phyloP scores from a whole-genome alignment of 2,888 invertebrate species.

The Ophion ventricosus region DNA sequence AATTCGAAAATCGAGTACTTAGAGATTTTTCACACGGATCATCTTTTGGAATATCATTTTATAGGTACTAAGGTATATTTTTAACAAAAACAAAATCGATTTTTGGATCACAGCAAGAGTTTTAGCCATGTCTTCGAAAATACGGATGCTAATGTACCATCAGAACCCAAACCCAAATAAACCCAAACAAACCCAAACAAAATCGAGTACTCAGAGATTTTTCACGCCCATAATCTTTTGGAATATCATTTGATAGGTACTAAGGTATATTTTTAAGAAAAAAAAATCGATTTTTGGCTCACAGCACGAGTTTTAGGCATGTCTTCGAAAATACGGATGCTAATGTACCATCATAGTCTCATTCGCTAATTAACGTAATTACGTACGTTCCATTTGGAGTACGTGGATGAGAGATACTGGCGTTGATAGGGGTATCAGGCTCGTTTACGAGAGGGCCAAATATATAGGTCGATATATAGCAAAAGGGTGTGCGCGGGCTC shows the following conservation, averaged over 20 bases:
- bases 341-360: conserved; percentile 23
- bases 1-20: too few species aligned
- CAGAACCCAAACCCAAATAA: too few species aligned
- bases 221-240: too few species aligned
- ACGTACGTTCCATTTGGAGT: conserved; percentile 56
- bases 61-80: too few species aligned
- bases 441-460: conserved; percentile 30
- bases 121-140: conserved; percentile 20
- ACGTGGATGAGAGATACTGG: conserved; percentile 30
- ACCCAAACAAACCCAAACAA: too few species aligned
- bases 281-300: too few species aligned
- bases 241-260: too few species aligned
- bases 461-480: conserved; percentile 37
- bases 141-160: conserved; percentile 30
- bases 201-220: too few species aligned
- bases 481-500: conserved; percentile 47
- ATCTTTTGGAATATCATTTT: too few species aligned
- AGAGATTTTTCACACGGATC: too few species aligned
- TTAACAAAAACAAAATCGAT: too few species aligned
- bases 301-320: neutral
- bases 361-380: conserved; percentile 59
- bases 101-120: neutral
- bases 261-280: too few species aligned
- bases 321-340: conserved; percentile 42
- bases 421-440: conserved; percentile 25